Percentiles rank a stretch among this genome's conserved stretches.
phyloP scores from a whole-genome alignment of 1,140 invertebrate genomes.

The Drosophila paulistorum region DNA sequence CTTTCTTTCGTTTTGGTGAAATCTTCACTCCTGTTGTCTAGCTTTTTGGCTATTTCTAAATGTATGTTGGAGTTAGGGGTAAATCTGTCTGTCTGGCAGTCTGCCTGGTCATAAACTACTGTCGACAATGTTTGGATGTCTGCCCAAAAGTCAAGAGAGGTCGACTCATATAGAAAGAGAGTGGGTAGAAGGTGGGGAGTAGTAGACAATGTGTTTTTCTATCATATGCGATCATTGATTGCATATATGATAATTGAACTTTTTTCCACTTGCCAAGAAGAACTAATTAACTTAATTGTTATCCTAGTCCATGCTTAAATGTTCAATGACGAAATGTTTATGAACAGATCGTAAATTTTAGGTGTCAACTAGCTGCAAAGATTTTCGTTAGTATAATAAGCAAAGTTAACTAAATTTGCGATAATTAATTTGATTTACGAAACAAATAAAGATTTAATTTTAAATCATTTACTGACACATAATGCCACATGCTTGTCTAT shows the following conservation, averaged over 20 bases:
- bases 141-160: constrained; percentile 42
- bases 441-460: too few species aligned
- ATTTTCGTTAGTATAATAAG: too few species aligned
- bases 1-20: neutral
- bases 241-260: neutral
- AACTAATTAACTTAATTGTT: too few species aligned
- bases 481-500: too few species aligned
- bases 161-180: too few species aligned
- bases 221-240: neutral
- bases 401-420: too few species aligned
- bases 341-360: too few species aligned
- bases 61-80: neutral
- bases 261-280: neutral
- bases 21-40: neutral
- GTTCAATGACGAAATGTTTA: too few species aligned
- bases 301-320: too few species aligned
- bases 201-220: neutral
- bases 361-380: too few species aligned
- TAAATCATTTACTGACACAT: too few species aligned
- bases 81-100: constrained; percentile 5
- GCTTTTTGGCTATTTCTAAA: neutral
- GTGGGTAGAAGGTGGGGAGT: neutral
- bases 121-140: constrained; percentile 38
- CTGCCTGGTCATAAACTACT: constrained; percentile 45
- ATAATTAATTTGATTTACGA: too few species aligned